Base-by-base conservation (phyloP, 2,797 vertebrate genomes). In the Enteromius unitaeniatus region DNA sequence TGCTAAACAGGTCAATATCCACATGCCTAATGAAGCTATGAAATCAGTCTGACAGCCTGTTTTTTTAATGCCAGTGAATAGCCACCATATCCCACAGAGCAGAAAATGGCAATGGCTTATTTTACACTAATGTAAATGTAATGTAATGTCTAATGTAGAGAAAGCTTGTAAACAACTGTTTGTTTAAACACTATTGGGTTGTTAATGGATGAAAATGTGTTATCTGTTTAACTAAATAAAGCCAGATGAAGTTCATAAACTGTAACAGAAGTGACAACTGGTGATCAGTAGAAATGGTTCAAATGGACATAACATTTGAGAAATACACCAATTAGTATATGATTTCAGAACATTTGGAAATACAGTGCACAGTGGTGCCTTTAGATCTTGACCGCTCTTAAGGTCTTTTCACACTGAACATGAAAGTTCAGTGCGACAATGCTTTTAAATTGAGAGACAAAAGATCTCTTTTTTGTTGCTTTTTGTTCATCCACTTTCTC, bases 21-120 rank as follows among this genome's bases (percentile, higher is more conserved):
- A 82, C 75, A 83, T n/a, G 40, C 69, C 31, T 45, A n/a, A 58
- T 77, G 73, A 37, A 81, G 81, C 76, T 21, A 60, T 64, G 10
- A 80, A 86, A 89, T 90, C 87, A 64, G 86, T 88, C 37, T 86
- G 79, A 85, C 31, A 58, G 78, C 77, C 49, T 49, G 62, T 84
- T 79, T 47, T 53, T 53, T 78, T 60, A 10, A 42, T 49, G 62
- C 60, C 28, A 26, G n/a, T 55, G 72, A 86, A 82, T 62, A 42
- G 53, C 79, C 81, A 78, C 74, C 47, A 37, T 17, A 49, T 77
- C 42, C 65, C 47, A 51, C 40, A 23, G 65, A 69, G n/a, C 17
- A 69, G 49, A 62, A 70, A 81, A 62, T 2, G 2, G 5, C n/a
- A 26, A 45, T 45, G 14, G 49, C 26, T 34, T 40, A n/a, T n/a